A percentile compares a stretch with the other conserved stretches of the same genome.
These are phyloP conservation scores for Prosopocoilus inquinatus DNA, from an alignment of 2,888 invertebrate genomes.

Conservation along the genomic window DNA sequence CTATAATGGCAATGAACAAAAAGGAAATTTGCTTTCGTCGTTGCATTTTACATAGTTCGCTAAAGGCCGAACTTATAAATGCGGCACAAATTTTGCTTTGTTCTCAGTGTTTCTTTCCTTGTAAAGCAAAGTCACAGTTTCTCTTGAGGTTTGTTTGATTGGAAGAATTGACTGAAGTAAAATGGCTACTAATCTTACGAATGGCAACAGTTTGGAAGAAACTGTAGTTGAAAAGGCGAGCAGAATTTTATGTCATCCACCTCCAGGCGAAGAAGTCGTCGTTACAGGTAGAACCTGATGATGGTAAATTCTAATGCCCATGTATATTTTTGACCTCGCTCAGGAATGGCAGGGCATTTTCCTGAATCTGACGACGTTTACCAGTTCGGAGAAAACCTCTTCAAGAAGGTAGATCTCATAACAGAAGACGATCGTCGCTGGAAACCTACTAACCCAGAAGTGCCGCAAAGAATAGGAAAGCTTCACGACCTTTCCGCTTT, in stretches of 20 bases:
- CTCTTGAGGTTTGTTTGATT: no score
- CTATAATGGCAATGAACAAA: no score
- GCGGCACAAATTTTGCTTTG: no score
- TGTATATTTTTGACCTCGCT: neutral
- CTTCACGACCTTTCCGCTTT: conserved; percentile 55
- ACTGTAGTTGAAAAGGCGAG: neutral
- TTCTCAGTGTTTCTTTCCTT: no score
- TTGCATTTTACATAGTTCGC: no score
- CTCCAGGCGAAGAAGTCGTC: conserved; percentile 61
- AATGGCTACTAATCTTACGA: no score
- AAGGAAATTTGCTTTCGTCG: no score
- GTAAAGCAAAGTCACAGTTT: no score
- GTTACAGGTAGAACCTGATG: conserved; percentile 55
- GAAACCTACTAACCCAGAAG: conserved; percentile 62
- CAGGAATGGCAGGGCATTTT: conserved; percentile 63
- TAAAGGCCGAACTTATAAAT: no score
- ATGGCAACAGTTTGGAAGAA: no score
- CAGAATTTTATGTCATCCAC: neutral
- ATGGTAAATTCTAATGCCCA: neutral
- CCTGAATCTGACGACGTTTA: conserved; percentile 75
- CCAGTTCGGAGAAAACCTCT: conserved; percentile 68
- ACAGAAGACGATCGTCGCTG: conserved; percentile 77
- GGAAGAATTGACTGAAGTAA: no score
- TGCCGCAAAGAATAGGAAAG: conserved; percentile 66
- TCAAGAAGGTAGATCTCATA: conserved; percentile 79